Evolutionary conservation across 2,797 vertebrate genomes (phyloP).

Genomic region (Peromyscus melanophrys): DNA sequence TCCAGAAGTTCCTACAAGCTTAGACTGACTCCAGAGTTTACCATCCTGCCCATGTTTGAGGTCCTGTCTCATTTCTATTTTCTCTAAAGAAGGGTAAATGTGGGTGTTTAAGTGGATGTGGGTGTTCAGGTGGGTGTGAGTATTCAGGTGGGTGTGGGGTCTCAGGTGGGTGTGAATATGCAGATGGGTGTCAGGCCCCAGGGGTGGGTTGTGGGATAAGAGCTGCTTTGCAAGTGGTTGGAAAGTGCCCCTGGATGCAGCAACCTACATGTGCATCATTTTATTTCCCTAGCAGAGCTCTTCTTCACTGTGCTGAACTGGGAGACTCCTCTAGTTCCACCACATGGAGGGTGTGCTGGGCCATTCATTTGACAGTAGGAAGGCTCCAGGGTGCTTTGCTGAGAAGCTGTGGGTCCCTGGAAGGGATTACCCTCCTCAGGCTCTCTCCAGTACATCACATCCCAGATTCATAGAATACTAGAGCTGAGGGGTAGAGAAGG

Average conservation of each 20-base stretch:
- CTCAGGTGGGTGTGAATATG: not conserved
- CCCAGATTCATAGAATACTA: not conserved
- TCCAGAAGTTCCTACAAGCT: not conserved
- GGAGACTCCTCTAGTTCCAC: not conserved
- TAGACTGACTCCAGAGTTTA: not conserved
- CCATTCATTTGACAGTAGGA: not conserved
- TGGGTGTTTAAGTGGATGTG: not conserved
- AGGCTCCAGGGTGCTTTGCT: not conserved
- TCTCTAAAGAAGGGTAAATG: not conserved
- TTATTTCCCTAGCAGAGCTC: not conserved
- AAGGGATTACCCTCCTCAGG: not conserved
- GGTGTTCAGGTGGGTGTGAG: not conserved
- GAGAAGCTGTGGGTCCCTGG: not conserved
- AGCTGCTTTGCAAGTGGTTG: not conserved
- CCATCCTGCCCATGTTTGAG: not conserved
- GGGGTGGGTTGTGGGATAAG: too few relatives aligned
- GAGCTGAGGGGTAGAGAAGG: not conserved
- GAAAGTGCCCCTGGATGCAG: not conserved
- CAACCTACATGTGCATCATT: accelerated
- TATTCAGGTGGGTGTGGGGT: not conserved
- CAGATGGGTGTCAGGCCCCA: not conserved
- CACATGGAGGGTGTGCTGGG: not conserved
- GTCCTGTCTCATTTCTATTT: not conserved
- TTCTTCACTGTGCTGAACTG: not conserved
- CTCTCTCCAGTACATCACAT: not conserved